Evolutionary conservation across 2,888 invertebrate species (phyloP).

Genomic region (Epirrhoe tristata): DNA sequence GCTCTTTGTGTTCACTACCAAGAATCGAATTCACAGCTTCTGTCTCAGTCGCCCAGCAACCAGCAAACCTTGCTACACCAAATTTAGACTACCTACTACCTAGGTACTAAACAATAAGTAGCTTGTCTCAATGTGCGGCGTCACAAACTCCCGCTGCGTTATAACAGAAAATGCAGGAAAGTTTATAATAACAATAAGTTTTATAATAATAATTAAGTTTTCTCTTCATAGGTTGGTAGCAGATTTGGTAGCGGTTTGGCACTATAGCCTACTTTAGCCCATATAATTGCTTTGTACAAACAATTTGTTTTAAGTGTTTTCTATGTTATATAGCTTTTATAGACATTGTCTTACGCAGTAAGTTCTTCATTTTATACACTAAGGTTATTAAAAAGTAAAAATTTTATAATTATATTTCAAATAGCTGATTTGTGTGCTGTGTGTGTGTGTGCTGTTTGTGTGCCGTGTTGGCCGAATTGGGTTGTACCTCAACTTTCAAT

Average conservation of each 20-base stretch:
- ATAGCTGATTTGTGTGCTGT: too few relatives aligned
- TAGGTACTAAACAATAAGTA: background rate
- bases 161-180: slow-evolving; percentile 14
- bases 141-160: slow-evolving; percentile 7
- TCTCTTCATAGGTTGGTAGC: slow-evolving; percentile 6
- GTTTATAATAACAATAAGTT: slow-evolving; percentile 20
- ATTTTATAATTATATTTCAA: too few relatives aligned
- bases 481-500: too few relatives aligned
- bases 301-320: slow-evolving; percentile 17
- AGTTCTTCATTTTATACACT: too few relatives aligned
- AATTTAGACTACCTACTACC: too few relatives aligned
- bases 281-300: slow-evolving; percentile 22
- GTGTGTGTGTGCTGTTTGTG: too few relatives aligned
- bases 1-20: too few relatives aligned
- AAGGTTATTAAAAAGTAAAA: too few relatives aligned
- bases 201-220: slow-evolving; percentile 20
- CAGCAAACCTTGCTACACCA: too few relatives aligned
- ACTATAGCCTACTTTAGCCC: slow-evolving; percentile 21
- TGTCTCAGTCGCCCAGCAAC: too few relatives aligned
- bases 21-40: too few relatives aligned
- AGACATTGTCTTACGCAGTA: background rate
- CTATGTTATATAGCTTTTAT: background rate
- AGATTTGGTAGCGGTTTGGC: slow-evolving; percentile 24
- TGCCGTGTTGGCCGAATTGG: too few relatives aligned
- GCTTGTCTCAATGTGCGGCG: background rate